Percentiles rank a stretch among this genome's conserved stretches.
Evolutionary conservation across 2,888 invertebrate species (phyloP).

Genomic region (Chrysopilus asiliformis): DNA sequence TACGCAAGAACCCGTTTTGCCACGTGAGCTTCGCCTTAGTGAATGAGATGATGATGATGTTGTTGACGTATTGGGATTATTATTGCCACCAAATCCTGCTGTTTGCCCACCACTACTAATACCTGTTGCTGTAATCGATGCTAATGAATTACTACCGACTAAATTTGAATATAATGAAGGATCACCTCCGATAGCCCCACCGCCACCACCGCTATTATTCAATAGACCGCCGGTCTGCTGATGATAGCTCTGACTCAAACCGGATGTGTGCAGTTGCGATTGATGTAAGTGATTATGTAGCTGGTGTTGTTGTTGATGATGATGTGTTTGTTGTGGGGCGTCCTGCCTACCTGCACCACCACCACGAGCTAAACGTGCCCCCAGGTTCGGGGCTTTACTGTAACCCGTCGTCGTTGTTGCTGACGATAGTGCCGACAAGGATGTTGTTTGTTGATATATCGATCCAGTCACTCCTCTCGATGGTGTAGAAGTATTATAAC

Average conservation of each 20-base stretch:
- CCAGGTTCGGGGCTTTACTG: slow-evolving; percentile 32
- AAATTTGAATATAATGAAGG: too few species aligned
- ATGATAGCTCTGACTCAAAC: neutral
- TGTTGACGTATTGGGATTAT: slow-evolving; percentile 1
- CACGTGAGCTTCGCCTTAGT: slow-evolving; percentile 35
- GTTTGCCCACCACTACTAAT: slow-evolving; percentile 1
- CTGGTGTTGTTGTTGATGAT: slow-evolving; percentile 1
- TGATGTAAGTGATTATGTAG: slow-evolving; percentile 1
- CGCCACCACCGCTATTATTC: neutral
- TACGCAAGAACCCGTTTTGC: slow-evolving; percentile 38
- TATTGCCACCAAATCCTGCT: neutral
- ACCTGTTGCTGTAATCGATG: neutral
- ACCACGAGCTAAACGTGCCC: slow-evolving; percentile 28
- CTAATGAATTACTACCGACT: too few species aligned
- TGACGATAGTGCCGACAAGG: slow-evolving; percentile 18
- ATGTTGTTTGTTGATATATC: slow-evolving; percentile 16
- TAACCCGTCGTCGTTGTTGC: slow-evolving; percentile 29
- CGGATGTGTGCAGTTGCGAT: slow-evolving; percentile 1
- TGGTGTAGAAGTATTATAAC: slow-evolving; percentile 8
- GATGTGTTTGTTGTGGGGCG: slow-evolving; percentile 21
- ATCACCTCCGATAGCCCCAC: neutral
- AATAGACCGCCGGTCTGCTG: neutral
- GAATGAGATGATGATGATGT: slow-evolving; percentile 24
- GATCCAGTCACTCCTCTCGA: slow-evolving; percentile 13
- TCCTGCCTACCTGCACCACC: slow-evolving; percentile 23